Evolutionary conservation across 2,888 invertebrate species (phyloP), one percentile per base, ranked within the genome.

Genomic region (Ashinkailepas kermadecensis): DNA sequence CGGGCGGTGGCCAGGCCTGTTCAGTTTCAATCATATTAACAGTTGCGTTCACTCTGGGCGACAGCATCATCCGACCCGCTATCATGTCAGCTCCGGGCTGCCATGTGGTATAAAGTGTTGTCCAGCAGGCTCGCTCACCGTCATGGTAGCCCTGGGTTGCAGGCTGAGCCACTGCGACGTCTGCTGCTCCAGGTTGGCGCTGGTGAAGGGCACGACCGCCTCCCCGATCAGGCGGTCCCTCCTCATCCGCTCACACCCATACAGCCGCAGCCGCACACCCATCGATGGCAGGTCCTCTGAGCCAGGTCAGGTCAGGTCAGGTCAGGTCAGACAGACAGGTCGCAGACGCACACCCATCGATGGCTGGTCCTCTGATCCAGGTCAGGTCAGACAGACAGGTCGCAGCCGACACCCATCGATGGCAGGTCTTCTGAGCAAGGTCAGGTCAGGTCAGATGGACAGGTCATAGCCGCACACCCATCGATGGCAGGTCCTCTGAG

Each of bases 381-480:
- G 67, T 67, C 67, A 67, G 67, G 67, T 58, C 9, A 58, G 58
- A 58, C 58, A 23, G 65, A n/a, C 65, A n/a, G 65, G 65, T 23
- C 65, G n/a, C 59, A 15, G 7, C 59, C 59, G 59, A 59, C 59
- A 11, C 15, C 59, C 59, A 7, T 59, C 7, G 59, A 15, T 11
- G 15, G 15, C 7, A 59, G 59, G 7, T 59, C 15, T 7, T 15
- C 59, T 1, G 59, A 59, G 39, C 39, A 39, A 39, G 59, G 39
- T 96, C 91, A 94, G 97, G 95, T 85, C 96, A 90, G 86, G 97
- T 96, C 88, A 96, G 94, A 67, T 96, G 94, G 87, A 97, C 97
- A 80, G 97, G 91, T 80, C 97, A 92, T 85, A 97, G 91, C 81
- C 97, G 91, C 9, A 97, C 90, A 0, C 96, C 96, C 90, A 97